Percentiles rank a stretch among this genome's conserved stretches.
Evolutionary conservation across 2,797 vertebrate genomes (phyloP).

Genomic region (Florisuga fusca): DNA sequence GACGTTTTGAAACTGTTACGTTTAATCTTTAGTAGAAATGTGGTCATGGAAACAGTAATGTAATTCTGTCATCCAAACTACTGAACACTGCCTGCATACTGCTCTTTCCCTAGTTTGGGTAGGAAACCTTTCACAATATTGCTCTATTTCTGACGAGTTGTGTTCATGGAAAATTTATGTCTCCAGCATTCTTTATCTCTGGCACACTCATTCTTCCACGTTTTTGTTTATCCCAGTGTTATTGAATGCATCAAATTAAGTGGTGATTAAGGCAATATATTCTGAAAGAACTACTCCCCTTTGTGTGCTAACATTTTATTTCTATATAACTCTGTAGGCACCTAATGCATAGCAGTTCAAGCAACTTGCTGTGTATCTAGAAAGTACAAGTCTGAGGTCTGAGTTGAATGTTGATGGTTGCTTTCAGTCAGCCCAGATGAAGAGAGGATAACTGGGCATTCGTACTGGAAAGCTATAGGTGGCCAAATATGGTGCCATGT

Average conservation of each 20-base stretch:
- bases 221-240: not conserved
- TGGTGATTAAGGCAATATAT: not conserved
- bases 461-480: not conserved
- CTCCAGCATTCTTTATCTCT: not conserved
- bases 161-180: conserved; percentile 3
- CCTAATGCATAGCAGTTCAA: not conserved
- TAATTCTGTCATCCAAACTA: conserved; percentile 13
- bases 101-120: not conserved
- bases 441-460: not conserved
- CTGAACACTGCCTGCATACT: not conserved
- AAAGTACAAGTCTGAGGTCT: not conserved
- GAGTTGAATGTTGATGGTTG: not conserved
- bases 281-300: not conserved
- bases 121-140: not conserved
- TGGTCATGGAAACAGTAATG: not conserved
- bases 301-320: not conserved
- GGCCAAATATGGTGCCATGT: not conserved
- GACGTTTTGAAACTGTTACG: not conserved
- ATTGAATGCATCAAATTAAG: not conserved
- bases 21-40: conserved; percentile 50
- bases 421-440: not conserved
- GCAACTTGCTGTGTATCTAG: not conserved
- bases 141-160: not conserved
- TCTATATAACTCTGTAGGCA: not conserved
- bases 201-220: not conserved